Conservation (phyloP, 1,140 invertebrate species). For the Drosophila setifemur region DNA sequence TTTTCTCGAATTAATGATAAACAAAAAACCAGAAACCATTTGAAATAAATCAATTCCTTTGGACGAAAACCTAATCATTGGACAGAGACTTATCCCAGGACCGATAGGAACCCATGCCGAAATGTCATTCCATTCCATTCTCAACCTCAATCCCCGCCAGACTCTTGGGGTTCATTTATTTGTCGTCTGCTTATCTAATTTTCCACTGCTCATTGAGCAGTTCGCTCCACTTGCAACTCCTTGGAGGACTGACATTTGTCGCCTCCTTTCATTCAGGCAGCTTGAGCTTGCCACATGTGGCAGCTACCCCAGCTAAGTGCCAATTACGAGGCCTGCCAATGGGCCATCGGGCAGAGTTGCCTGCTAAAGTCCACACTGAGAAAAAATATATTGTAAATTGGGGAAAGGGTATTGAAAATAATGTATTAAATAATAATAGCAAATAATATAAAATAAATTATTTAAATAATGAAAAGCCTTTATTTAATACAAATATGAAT, state of each 20-base stretch:
- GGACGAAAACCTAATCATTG: not conserved
- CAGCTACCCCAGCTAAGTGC: slow-evolving; percentile 38
- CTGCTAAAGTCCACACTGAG: no score
- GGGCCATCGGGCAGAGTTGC: no score
- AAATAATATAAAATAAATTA: no score
- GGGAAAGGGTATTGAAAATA: no score
- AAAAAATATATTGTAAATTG: no score
- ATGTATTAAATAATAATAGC: no score
- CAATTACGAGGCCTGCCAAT: slow-evolving; percentile 65
- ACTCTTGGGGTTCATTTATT: slow-evolving; percentile 3
- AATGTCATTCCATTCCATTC: not conserved
- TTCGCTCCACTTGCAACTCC: slow-evolving; percentile 12
- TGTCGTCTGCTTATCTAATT: not conserved
- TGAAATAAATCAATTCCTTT: no score
- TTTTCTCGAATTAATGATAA: not conserved
- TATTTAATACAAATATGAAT: no score
- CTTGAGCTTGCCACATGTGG: slow-evolving; percentile 25
- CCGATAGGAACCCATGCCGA: no score
- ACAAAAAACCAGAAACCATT: not conserved
- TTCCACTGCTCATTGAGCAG: not conserved
- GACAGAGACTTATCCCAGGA: not conserved
- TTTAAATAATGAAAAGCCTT: no score
- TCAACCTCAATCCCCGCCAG: not conserved
- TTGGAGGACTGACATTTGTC: slow-evolving; percentile 25
- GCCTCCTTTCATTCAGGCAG: slow-evolving; percentile 9